These are phyloP conservation scores for Acrossocheilus wenchowensis DNA, from an alignment of 2,797 vertebrate genomes.

Conservation along the genomic window DNA sequence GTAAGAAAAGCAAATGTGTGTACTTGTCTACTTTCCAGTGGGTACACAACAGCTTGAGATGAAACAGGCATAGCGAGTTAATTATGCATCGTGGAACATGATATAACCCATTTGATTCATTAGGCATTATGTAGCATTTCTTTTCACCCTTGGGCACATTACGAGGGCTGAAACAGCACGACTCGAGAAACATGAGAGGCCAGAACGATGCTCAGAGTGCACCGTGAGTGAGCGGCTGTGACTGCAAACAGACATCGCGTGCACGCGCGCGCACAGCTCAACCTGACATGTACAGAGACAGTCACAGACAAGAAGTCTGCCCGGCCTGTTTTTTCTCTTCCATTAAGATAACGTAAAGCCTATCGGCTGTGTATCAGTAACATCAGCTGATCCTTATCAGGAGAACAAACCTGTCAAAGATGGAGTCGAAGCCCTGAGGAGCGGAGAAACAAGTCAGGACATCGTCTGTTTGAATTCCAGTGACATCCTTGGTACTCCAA, in stretches of 20 bases:
- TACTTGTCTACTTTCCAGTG: constrained; percentile 28
- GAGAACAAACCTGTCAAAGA: constrained; percentile 55
- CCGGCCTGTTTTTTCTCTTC: neutral
- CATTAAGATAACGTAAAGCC: constrained; percentile 39
- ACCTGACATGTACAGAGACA: constrained; percentile 50
- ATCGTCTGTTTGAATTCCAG: constrained; percentile 46
- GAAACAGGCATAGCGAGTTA: constrained; percentile 61
- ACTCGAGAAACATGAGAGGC: constrained; percentile 60
- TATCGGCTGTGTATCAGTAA: constrained; percentile 56
- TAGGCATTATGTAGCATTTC: constrained; percentile 62
- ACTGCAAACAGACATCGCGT: constrained; percentile 57
- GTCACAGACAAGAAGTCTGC: constrained; percentile 50
- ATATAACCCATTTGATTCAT: constrained; percentile 64
- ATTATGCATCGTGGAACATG: constrained; percentile 65
- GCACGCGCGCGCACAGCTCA: constrained; percentile 36
- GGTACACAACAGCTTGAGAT: constrained; percentile 52
- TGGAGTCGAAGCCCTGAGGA: constrained; percentile 44
- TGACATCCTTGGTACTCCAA: constrained; percentile 36
- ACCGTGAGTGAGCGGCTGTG: constrained; percentile 54
- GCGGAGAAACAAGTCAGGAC: constrained; percentile 53
- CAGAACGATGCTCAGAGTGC: constrained; percentile 55
- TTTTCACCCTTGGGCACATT: constrained; percentile 61
- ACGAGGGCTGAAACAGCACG: constrained; percentile 59
- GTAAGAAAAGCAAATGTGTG: constrained; percentile 47
- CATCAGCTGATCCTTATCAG: constrained; percentile 58